These are phyloP conservation scores for Sesia bembeciformis DNA, from an alignment of 2,888 invertebrate species.

Conservation along the genomic window DNA sequence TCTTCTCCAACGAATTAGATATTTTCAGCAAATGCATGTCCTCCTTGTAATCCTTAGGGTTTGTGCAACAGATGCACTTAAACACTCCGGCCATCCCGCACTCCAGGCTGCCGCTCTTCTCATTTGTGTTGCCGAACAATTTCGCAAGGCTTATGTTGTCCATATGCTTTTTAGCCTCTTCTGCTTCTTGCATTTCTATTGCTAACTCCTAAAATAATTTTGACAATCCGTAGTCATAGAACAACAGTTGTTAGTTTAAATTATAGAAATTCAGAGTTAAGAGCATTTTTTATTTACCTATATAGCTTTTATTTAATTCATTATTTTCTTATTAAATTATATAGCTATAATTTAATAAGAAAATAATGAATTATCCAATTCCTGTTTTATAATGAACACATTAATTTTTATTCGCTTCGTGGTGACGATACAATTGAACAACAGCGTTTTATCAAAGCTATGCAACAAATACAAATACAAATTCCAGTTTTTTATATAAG, in stretches of 20 bases:
- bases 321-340: no score
- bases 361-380: no score
- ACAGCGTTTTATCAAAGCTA: not conserved
- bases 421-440: not conserved
- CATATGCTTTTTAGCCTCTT: slow-evolving; percentile 85
- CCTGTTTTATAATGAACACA: no score
- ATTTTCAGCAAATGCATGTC: slow-evolving; percentile 88
- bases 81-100: slow-evolving; percentile 89
- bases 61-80: slow-evolving; percentile 90
- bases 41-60: slow-evolving; percentile 89
- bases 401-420: no score
- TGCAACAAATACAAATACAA: not conserved
- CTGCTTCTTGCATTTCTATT: slow-evolving; percentile 85
- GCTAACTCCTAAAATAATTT: slow-evolving; percentile 77
- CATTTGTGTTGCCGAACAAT: slow-evolving; percentile 81
- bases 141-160: slow-evolving; percentile 86
- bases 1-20: slow-evolving; percentile 83
- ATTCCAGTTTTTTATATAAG: not conserved
- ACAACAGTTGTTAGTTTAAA: no score
- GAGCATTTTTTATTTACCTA: no score
- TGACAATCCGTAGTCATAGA: no score
- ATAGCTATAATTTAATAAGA: no score
- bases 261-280: no score
- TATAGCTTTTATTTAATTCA: no score
- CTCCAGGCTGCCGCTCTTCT: slow-evolving; percentile 89